A percentile compares a stretch with the other conserved stretches of the same genome.
Evolutionary conservation across 2,888 invertebrate genomes (phyloP).

Genomic region (Ornithoptera priamus): DNA sequence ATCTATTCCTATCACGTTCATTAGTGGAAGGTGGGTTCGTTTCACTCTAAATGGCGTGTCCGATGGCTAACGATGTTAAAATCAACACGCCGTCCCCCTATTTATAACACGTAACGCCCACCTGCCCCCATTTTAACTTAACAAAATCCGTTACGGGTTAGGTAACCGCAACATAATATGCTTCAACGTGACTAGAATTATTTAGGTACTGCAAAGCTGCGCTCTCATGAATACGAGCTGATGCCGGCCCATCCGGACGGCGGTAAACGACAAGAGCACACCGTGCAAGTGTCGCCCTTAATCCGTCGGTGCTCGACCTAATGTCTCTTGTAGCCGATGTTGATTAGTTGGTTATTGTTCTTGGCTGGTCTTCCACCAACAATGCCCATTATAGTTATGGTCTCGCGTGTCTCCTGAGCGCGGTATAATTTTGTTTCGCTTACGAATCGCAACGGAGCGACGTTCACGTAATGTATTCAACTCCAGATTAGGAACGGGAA

Average conservation of each 20-base stretch:
- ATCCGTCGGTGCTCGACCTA: not conserved
- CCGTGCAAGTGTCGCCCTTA: constrained; percentile 1
- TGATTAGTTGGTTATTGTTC: not conserved
- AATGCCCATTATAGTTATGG: constrained; percentile 24
- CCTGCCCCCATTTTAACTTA: constrained; percentile 8
- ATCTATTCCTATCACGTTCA: constrained; percentile 6
- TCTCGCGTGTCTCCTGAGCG: constrained; percentile 13
- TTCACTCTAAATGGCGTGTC: constrained; percentile 16
- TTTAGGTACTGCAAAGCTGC: constrained; percentile 30
- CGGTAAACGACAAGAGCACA: not conserved
- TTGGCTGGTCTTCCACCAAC: constrained; percentile 11
- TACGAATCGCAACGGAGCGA: constrained; percentile 9
- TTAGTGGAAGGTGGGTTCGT: constrained; percentile 9
- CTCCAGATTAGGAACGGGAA: not conserved
- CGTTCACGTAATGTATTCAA: constrained; percentile 1
- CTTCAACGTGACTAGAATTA: constrained; percentile 28
- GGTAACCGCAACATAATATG: constrained; percentile 26
- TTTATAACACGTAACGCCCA: constrained; percentile 25
- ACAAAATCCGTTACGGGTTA: constrained; percentile 27
- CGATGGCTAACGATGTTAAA: constrained; percentile 27
- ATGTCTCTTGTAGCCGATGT: not conserved
- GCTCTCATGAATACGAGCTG: constrained; percentile 18
- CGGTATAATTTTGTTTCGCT: constrained; percentile 20
- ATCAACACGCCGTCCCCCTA: constrained; percentile 10
- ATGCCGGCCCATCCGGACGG: not conserved